phyloP scores from a whole-genome alignment of 2,113 vertebrate species.

The Mola mola region DNA sequence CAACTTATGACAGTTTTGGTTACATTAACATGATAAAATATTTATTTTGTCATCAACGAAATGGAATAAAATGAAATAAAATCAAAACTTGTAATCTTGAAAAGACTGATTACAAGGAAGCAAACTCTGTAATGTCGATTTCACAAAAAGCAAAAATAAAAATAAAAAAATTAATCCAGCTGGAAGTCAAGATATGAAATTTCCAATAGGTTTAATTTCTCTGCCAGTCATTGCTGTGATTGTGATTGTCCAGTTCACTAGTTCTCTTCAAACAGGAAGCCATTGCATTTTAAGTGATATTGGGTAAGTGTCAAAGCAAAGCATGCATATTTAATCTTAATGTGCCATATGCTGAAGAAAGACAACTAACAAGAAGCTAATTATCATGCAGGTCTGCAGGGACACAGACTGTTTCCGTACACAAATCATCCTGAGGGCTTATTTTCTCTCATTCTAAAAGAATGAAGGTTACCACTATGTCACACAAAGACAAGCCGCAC shows the following conservation, averaged over 20 bases:
- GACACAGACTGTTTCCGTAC: constrained; percentile 40
- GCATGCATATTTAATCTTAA: constrained; percentile 63
- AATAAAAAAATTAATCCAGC: neutral
- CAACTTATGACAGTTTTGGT: too few species aligned
- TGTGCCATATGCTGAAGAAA: constrained; percentile 58
- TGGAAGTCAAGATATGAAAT: too few species aligned
- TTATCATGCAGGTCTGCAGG: constrained; percentile 60
- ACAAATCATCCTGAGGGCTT: constrained; percentile 28
- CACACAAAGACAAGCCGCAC: constrained; percentile 1
- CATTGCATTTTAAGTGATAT: constrained; percentile 47
- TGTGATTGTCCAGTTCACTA: constrained; percentile 12
- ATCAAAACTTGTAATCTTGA: too few species aligned
- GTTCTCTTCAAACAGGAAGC: constrained; percentile 27
- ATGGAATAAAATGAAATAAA: too few species aligned
- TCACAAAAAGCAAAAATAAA: neutral
- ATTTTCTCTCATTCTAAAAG: constrained; percentile 6
- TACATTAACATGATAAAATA: too few species aligned
- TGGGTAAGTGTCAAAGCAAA: constrained; percentile 41
- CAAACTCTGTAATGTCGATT: neutral
- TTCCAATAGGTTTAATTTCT: too few species aligned
- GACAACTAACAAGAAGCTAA: constrained; percentile 53
- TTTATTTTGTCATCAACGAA: too few species aligned
- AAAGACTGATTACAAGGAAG: constrained; percentile 13
- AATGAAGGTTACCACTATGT: constrained; percentile 15
- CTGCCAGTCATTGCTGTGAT: neutral